phyloP scores from a whole-genome alignment of 2,797 vertebrate species.

The Lagorchestes hirsutus region DNA sequence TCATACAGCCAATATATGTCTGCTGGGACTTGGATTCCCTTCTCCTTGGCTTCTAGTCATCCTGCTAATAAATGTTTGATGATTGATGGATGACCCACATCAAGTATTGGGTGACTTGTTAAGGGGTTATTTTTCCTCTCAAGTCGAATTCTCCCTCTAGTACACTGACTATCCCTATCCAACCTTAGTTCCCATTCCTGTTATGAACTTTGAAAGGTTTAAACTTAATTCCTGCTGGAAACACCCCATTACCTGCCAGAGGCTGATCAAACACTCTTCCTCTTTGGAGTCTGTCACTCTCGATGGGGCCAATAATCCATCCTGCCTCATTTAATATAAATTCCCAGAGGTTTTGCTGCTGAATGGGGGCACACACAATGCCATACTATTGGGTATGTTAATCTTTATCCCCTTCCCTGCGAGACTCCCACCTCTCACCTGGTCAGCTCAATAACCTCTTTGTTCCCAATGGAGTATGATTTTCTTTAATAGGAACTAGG shows the following conservation, averaged over 20 bases:
- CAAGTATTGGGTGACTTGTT: slow-evolving; percentile 3
- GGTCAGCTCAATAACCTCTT: slow-evolving; percentile 78
- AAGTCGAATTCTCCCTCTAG: neutral
- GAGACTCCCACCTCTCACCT: slow-evolving; percentile 66
- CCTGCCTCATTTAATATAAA: slow-evolving; percentile 72
- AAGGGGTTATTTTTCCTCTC: slow-evolving; percentile 48
- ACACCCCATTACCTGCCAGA: slow-evolving; percentile 76
- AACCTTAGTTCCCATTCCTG: neutral
- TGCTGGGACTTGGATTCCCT: neutral
- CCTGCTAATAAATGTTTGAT: neutral
- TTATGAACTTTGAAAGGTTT: slow-evolving; percentile 74
- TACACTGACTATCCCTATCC: neutral
- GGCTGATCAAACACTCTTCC: slow-evolving; percentile 78
- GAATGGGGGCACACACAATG: slow-evolving; percentile 74
- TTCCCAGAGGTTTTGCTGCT: slow-evolving; percentile 63
- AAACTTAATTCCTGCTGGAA: slow-evolving; percentile 80
- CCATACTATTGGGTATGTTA: slow-evolving; percentile 74
- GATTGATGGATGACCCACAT: neutral
- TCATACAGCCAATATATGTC: neutral
- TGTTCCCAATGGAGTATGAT: slow-evolving; percentile 55
- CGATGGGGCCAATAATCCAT: slow-evolving; percentile 73
- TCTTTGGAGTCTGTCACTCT: slow-evolving; percentile 74
- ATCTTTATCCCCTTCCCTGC: slow-evolving; percentile 65
- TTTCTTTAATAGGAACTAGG: slow-evolving; percentile 45
- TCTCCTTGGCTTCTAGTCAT: fast-evolving